These are phyloP conservation scores for Axea sp. DNA, from an alignment of 2,888 invertebrate genomes.

Conservation along the genomic window DNA sequence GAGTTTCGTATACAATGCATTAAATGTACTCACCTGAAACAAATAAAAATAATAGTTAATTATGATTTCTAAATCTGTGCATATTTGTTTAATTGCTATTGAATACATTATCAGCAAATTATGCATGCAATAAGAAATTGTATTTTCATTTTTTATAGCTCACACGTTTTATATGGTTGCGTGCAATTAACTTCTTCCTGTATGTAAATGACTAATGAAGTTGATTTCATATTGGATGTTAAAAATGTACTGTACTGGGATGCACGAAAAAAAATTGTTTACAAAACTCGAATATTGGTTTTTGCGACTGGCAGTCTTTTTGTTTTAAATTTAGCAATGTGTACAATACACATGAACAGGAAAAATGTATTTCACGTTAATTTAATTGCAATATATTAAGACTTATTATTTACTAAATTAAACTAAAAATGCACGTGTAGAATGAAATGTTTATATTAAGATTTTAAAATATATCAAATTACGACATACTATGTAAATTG, in stretches of 20 bases:
- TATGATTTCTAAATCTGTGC: neutral
- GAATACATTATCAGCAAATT: constrained; percentile 30
- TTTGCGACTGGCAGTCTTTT: too few relatives aligned
- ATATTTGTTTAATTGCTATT: constrained; percentile 35
- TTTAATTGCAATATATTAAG: too few relatives aligned
- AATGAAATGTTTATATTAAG: too few relatives aligned
- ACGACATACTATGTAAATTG: too few relatives aligned
- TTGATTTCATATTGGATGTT: constrained; percentile 45
- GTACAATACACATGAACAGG: too few relatives aligned
- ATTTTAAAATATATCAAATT: too few relatives aligned
- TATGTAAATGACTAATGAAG: constrained; percentile 57
- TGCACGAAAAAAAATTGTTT: constrained; percentile 31
- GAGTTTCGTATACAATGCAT: too few relatives aligned
- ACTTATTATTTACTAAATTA: too few relatives aligned
- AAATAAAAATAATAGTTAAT: constrained; percentile 8
- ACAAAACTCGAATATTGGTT: neutral
- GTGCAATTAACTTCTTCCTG: constrained; percentile 56
- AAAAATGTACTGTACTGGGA: constrained; percentile 20
- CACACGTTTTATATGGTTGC: constrained; percentile 48
- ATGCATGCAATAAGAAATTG: constrained; percentile 41
- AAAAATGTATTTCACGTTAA: too few relatives aligned
- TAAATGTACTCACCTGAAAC: constrained; percentile 30
- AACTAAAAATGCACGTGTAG: too few relatives aligned
- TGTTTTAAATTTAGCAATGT: too few relatives aligned
- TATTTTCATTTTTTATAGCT: constrained; percentile 43